Evolutionary conservation across 2,113 vertebrate genomes (phyloP), one percentile per base, ranked within the genome.

Genomic region (Anolis sagrei): DNA sequence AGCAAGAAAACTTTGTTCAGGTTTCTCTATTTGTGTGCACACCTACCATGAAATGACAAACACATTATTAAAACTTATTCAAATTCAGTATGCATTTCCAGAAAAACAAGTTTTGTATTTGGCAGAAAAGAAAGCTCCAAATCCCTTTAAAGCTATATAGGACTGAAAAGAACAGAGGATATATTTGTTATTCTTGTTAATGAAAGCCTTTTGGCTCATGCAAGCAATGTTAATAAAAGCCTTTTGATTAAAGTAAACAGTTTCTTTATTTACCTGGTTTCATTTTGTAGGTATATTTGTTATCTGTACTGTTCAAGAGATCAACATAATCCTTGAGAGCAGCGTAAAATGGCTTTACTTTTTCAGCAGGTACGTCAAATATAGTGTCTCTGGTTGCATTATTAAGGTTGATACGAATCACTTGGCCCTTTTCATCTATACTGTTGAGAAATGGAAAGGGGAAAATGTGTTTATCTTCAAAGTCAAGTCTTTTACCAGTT

Each of bases 301-400:
- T 97, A 80, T 98, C 96, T 3, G 92, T 77, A 16, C 92, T 95
- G 94, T 95, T 96, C 96, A 98, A 95, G 85, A 99, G 93, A 88
- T 97, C 90, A 88, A 97, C 93, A 13, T 97, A 98, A 84, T 97
- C 96, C 92, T 95, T 98, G 70, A 99, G 93, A 2, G 98, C 97
- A 82, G 96, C 90, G 93, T 99, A 99, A 94, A 99, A 99, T 0
- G 96, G 97, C 90, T 97, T 98, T 9, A 99, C 98, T 91, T 96
- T 95, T 74, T 98, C 96, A 32, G 97, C 39, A 9, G 98, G 97
- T 7, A 98, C 76, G 91, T 99, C 97, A 92, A 99, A 96, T 87
- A 98, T 94, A 0, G 98, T 97, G 79, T 98, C 98, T 93, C 98
- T 95, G 25, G 98, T 99, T 88, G 98, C 97, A 32, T 99, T 98